Evolutionary conservation across 2,888 invertebrate genomes (phyloP), one percentile per base, ranked within the genome.

Genomic region (Himalopsyche tibetana): DNA sequence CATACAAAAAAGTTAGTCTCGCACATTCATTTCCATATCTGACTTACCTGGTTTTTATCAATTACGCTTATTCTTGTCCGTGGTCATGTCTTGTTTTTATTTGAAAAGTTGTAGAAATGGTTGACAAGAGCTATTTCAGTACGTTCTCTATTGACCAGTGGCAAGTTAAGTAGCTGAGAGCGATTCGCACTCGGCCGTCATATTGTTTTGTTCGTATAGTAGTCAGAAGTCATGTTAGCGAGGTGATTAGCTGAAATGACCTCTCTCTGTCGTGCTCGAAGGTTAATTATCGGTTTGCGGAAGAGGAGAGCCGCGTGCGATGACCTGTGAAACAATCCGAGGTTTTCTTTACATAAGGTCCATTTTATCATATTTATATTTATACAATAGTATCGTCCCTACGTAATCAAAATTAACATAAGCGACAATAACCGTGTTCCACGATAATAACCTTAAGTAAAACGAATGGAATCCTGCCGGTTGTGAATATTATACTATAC

Each of bases 251-350:
- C 85, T 83, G 55, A 51, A 82, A 45, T 80, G 82, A 80, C 85
- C 85, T 85, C 82, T 85, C 85, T 56, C 80, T 19, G 19, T 51
- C 51, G 45, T 51, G 82, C n/a, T 51, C 55, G 85, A 85, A 85
- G 85, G 85, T 85, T 85, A 83, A 83, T 80, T 36, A 56, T 83
- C 85, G 55, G 85, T 83, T 80, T 85, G 56, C 85, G 85, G 85
- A 85, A 85, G 83, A 85, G 82, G 82, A 85, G 19, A 36, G 36
- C 63, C 83, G 85, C 83, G 85, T 80, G 85, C 85, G 85, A 85
- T 85, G 85, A 85, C 85, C 84, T 81, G 84, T 42, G 81, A 81
- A 80, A 38, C 82, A 51, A 69, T 38, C 74, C 85, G 85, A 85
- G 85, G 82, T 82, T 85, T 5, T 74, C 74, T 74, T 36, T 28